Conservation (phyloP, 2,888 invertebrate species). For the Ypsolopha sequella region DNA sequence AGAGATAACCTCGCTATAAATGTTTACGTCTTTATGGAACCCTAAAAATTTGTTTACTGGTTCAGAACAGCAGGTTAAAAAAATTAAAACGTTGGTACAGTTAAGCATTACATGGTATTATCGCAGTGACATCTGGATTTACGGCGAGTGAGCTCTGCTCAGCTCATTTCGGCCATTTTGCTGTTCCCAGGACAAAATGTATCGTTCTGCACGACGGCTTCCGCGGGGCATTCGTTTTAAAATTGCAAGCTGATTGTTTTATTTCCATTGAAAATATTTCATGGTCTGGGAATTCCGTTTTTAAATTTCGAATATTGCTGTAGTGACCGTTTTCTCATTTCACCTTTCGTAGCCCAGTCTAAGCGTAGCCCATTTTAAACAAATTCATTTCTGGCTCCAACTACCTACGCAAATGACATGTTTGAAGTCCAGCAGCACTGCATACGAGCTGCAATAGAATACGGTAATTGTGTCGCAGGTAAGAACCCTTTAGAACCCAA, state of each 20-base stretch:
- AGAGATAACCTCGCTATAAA: too few relatives aligned
- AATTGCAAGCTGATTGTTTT: constrained; percentile 13
- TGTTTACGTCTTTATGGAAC: too few relatives aligned
- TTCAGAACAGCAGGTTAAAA: not conserved
- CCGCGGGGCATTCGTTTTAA: constrained; percentile 14
- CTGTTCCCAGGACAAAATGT: not conserved
- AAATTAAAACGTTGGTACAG: not conserved
- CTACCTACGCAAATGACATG: too few relatives aligned
- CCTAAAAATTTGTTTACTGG: too few relatives aligned
- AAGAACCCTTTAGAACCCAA: too few relatives aligned
- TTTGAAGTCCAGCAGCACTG: too few relatives aligned
- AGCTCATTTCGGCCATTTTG: not conserved
- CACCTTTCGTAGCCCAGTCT: not conserved
- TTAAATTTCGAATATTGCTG: not conserved
- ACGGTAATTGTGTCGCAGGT: too few relatives aligned
- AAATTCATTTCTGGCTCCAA: too few relatives aligned
- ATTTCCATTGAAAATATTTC: constrained; percentile 6
- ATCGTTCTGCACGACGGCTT: constrained; percentile 10
- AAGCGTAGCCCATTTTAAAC: too few relatives aligned
- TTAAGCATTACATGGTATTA: not conserved
- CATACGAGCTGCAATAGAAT: too few relatives aligned
- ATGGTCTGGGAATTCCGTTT: not conserved
- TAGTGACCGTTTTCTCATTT: not conserved
- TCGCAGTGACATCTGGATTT: not conserved
- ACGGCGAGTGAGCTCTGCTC: not conserved